Conservation (phyloP, 2,113 vertebrate genomes). For the Chlorodrepanis virens region DNA sequence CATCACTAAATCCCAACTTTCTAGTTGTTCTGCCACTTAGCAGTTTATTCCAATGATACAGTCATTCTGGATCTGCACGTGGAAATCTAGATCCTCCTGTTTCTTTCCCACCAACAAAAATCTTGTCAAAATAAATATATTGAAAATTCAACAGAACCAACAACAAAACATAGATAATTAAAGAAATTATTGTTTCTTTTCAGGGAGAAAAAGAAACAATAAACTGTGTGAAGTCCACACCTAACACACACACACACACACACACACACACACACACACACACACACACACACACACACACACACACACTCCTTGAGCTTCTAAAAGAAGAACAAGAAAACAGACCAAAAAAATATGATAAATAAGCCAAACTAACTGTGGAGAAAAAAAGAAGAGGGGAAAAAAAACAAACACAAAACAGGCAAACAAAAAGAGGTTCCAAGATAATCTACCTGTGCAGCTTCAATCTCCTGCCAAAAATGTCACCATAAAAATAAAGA, state of each 20-base stretch:
- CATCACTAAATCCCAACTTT: neutral
- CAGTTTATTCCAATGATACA: neutral
- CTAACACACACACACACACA: too few relatives aligned
- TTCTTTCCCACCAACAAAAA: neutral
- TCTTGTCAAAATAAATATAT: neutral
- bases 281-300: too few relatives aligned
- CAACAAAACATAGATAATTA: neutral
- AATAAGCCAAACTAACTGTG: neutral
- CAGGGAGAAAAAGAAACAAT: neutral
- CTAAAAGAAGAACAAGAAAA: neutral
- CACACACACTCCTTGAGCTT: neutral
- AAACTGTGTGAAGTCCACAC: neutral
- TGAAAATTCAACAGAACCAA: neutral
- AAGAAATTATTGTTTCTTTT: neutral
- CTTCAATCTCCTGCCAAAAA: neutral
- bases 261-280: too few relatives aligned
- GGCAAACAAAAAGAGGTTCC: neutral
- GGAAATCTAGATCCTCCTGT: neutral
- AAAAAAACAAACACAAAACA: neutral
- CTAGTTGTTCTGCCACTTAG: neutral
- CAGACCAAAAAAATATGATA: rapidly evolving
- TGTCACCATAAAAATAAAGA: neutral
- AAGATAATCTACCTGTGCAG: neutral
- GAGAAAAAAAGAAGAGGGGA: neutral
- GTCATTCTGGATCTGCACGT: neutral